Evolutionary conservation across 2,888 invertebrate species (phyloP).

Genomic region (Dione vanillae): DNA sequence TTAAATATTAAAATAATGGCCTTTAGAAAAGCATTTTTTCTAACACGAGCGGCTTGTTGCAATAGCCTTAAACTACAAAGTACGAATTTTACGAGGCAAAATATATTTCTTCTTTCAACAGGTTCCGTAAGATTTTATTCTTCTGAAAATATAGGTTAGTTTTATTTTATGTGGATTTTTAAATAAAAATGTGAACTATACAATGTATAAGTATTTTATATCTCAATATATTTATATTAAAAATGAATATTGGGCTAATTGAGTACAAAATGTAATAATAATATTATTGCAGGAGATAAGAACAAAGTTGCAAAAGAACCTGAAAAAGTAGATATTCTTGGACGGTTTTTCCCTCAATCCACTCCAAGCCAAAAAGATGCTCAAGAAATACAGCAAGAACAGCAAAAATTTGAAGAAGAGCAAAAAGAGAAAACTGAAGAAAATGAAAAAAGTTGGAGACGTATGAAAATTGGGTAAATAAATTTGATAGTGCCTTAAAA

Average conservation of each 20-base stretch:
- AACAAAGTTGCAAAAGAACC: constrained; percentile 56
- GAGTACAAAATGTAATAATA: background rate
- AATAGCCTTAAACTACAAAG: constrained; percentile 62
- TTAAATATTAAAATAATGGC: constrained; percentile 62
- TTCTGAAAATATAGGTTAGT: constrained; percentile 78
- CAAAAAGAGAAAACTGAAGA: constrained; percentile 83
- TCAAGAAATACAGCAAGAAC: constrained; percentile 82
- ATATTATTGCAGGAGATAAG: constrained; percentile 54
- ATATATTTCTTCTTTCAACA: constrained; percentile 63
- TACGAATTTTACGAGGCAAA: constrained; percentile 64
- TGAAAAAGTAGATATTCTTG: constrained; percentile 78
- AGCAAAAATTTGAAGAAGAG: constrained; percentile 82
- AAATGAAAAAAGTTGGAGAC: constrained; percentile 88
- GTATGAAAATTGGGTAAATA: constrained; percentile 88
- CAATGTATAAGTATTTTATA: background rate
- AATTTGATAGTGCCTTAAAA: background rate
- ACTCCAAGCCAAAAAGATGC: constrained; percentile 69
- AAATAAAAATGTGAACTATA: background rate
- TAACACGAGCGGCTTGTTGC: constrained; percentile 67
- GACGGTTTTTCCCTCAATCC: constrained; percentile 84
- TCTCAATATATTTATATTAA: background rate
- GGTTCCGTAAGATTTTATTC: constrained; percentile 69
- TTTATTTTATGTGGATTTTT: constrained; percentile 44
- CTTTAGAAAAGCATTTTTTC: constrained; percentile 71
- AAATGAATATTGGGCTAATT: background rate